Percentiles rank a stretch among this genome's conserved stretches.
These are phyloP conservation scores for Cottus gobio DNA, from an alignment of 2,113 vertebrate species.

Conservation along the genomic window DNA sequence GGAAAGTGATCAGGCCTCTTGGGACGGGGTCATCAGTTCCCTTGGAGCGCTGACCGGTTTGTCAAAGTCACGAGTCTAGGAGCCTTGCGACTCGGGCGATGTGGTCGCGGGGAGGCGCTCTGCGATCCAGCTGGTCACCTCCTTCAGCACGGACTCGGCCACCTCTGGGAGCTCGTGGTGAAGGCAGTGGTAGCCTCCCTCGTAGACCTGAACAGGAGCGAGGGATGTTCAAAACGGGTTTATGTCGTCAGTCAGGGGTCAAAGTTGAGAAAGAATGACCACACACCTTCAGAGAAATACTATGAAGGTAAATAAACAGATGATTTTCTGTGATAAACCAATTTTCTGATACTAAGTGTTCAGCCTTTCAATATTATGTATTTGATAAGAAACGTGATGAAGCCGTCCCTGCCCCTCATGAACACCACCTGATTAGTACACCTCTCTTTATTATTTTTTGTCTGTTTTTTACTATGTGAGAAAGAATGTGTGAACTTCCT, in stretches of 20 bases:
- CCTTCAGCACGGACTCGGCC: slow-evolving; percentile 87
- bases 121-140: slow-evolving; percentile 89
- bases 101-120: slow-evolving; percentile 68
- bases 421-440: not conserved
- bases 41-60: slow-evolving; percentile 9
- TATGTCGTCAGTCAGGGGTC: not conserved
- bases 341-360: not conserved
- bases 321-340: not conserved
- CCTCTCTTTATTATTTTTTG: not conserved
- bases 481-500: slow-evolving; percentile 14
- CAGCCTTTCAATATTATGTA: not conserved
- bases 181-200: slow-evolving; percentile 88
- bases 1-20: slow-evolving; percentile 29
- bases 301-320: not conserved
- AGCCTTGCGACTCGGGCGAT: slow-evolving; percentile 6
- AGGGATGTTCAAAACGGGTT: too few relatives aligned
- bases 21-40: slow-evolving; percentile 6
- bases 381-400: slow-evolving; percentile 1
- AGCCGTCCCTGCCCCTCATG: not conserved
- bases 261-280: not conserved
- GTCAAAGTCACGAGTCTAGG: slow-evolving; percentile 35
- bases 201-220: too few relatives aligned
- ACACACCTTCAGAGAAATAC: not conserved
- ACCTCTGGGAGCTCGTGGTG: slow-evolving; percentile 95
- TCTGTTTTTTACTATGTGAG: not conserved